phyloP scores from a whole-genome alignment of 2,113 vertebrate species.

The Dasyprocta punctata region DNA sequence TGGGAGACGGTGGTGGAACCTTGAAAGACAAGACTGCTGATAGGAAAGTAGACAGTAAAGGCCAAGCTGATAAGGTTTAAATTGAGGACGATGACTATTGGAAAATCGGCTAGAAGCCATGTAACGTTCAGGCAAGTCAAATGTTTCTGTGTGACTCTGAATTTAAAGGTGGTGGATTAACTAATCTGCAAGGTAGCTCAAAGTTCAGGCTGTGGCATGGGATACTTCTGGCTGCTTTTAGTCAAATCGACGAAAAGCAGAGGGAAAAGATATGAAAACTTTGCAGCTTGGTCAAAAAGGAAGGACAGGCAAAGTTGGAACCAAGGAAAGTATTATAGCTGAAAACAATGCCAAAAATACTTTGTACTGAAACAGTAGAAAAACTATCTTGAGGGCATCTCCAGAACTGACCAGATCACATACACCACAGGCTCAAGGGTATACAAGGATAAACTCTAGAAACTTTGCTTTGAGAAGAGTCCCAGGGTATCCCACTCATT shows the following conservation, averaged over 20 bases:
- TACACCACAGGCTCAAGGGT: neutral
- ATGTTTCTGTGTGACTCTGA: neutral
- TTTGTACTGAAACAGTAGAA: neutral
- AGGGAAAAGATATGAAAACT: neutral
- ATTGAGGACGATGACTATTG: neutral
- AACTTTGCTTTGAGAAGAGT: neutral
- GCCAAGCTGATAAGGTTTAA: neutral
- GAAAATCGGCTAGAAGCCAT: neutral
- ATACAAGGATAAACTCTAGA: neutral
- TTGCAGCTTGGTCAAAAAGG: neutral
- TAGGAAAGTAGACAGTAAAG: neutral
- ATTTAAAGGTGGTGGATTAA: neutral
- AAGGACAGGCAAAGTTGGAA: neutral
- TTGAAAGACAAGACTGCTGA: neutral
- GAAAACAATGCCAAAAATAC: neutral
- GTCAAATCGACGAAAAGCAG: neutral
- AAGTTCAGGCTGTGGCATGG: neutral
- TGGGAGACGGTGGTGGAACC: neutral
- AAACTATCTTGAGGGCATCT: neutral
- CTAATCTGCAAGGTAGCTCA: neutral
- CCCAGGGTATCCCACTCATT: neutral
- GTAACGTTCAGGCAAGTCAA: neutral
- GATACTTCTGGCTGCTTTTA: neutral
- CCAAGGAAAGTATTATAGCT: neutral
- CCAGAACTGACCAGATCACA: neutral